Base-by-base conservation (phyloP, 2,113 vertebrate species). In the Anarrhichthys ocellatus region DNA sequence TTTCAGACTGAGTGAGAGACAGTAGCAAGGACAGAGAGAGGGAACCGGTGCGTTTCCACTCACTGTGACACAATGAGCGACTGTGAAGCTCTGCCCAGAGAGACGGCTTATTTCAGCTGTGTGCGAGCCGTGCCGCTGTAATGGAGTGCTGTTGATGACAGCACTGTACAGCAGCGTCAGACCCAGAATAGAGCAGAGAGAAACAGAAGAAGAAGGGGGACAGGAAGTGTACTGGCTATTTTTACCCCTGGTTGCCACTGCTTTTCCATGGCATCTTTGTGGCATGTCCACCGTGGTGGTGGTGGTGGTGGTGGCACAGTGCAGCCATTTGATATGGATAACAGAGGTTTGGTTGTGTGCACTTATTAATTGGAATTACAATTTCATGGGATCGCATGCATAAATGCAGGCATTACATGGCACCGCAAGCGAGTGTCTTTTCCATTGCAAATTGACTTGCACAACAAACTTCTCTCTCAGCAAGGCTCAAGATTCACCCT, bases 181-280 rank as follows among this genome's bases (percentile, higher is more conserved):
- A 66, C 83, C 73, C 65, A 81, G 79, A 92, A 89, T 81, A 87
- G 84, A 84, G 36, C 66, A 2, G 83, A 70, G 61, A 50, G 84
- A 71, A 80, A 73, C 74, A 83, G 71, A 80, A 71, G 76, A 76
- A 79, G 75, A 69, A 85, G 85, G 63, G 73, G 73, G 36, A 86
- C 83, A 90, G 92, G 92, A 93, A 94, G 89, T 70, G 24, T 20
- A 17, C 58, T 10, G 61, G 74, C 88, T 95, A 94, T 95, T 95
- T 95, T 93, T 94, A 92, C 62, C 75, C 54, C n/a, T 40, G 42
- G 74, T 81, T 80, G 78, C 83, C 71, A 6, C 44, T 66, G 63
- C 40, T 80, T 92, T 81, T 87, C 91, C 90, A 87, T 91, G 84
- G 80, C 76, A 80, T 78, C 86, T 65, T 22, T 52, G 42, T 76